Conservation (phyloP, 2,888 invertebrate species). For the Cyclophora punctaria region DNA sequence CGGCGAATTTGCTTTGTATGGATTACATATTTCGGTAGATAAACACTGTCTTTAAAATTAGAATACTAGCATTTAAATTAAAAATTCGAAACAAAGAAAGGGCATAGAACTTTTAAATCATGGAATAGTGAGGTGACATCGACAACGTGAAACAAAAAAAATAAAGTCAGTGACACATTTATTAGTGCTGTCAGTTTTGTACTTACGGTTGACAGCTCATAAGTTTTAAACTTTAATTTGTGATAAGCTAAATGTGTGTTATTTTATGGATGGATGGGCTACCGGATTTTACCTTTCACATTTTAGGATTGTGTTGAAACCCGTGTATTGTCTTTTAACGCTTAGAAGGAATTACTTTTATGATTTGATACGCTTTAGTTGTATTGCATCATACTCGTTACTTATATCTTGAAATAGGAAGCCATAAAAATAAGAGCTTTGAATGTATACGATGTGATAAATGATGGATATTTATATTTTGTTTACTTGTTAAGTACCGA, state of each 20-base stretch:
- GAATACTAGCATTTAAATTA: background rate
- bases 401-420: too few relatives aligned
- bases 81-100: constrained; percentile 68
- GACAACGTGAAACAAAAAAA: constrained; percentile 44
- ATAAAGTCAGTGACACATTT: constrained; percentile 66
- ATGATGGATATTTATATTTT: background rate
- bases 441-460: too few relatives aligned
- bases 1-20: too few relatives aligned
- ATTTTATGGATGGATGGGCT: constrained; percentile 43
- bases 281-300: constrained; percentile 62
- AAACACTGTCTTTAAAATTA: too few relatives aligned
- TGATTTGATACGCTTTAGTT: constrained; percentile 9
- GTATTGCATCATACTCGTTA: background rate
- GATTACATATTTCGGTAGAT: too few relatives aligned
- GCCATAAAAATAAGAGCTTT: background rate
- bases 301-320: constrained; percentile 28
- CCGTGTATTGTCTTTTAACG: constrained; percentile 18
- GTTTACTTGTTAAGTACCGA: background rate
- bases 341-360: too few relatives aligned
- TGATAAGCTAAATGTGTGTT: constrained; percentile 63
- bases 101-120: constrained; percentile 69
- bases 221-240: constrained; percentile 64
- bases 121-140: constrained; percentile 61
- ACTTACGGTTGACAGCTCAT: constrained; percentile 63
- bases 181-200: constrained; percentile 61